Evolutionary conservation across 2,888 invertebrate species (phyloP).

Genomic region (Zaprionus obscuricornis): DNA sequence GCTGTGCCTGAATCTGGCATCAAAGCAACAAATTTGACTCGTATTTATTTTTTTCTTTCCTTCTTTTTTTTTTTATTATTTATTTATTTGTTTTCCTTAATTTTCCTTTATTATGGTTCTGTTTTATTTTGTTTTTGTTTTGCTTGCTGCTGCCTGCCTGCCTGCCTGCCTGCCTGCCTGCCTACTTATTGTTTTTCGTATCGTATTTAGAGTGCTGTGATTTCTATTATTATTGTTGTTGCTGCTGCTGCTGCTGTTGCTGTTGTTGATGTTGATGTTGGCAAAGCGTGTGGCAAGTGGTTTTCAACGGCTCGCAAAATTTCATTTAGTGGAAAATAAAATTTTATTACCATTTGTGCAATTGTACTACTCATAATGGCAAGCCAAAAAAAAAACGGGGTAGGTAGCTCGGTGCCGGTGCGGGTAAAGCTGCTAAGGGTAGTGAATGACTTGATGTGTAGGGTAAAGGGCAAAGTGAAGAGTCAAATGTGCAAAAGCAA

Average conservation of each 20-base stretch:
- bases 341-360: slow-evolving; percentile 64
- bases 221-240: slow-evolving; percentile 22
- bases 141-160: no score
- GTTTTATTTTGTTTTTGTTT: no score
- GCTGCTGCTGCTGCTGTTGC: slow-evolving; percentile 13
- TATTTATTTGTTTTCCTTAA: no score
- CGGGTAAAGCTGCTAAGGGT: no score
- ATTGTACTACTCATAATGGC: no score
- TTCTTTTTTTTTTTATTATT: no score
- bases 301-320: slow-evolving; percentile 73
- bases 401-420: no score
- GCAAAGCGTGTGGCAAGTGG: slow-evolving; percentile 52
- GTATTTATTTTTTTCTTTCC: neutral
- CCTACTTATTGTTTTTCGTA: no score
- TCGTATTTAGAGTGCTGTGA: slow-evolving; percentile 8
- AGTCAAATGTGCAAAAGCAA: neutral
- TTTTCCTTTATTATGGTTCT: no score
- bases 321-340: slow-evolving; percentile 70
- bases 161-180: no score
- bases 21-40: neutral
- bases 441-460: no score
- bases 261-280: slow-evolving; percentile 21
- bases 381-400: slow-evolving; percentile 6
- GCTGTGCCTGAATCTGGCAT: no score
- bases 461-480: neutral